These are phyloP conservation scores for Polydesmus complanatus DNA, from an alignment of 2,888 invertebrate genomes.

Conservation along the genomic window DNA sequence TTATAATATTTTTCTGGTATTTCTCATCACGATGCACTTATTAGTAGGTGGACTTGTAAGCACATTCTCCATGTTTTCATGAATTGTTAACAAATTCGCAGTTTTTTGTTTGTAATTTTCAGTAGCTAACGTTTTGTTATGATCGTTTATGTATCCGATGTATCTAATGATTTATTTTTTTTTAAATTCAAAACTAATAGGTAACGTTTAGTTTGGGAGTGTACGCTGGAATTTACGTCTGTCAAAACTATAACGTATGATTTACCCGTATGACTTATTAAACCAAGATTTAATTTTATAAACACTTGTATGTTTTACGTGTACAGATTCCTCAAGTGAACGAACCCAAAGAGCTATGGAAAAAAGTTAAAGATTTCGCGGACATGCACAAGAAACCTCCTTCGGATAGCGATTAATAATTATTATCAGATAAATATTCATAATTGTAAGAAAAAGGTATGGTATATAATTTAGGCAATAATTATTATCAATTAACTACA, in stretches of 20 bases:
- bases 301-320: conserved; percentile 27
- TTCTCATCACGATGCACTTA: conserved; percentile 26
- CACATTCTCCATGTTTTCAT: conserved; percentile 10
- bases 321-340: conserved; percentile 76
- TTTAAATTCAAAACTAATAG: conserved; percentile 42
- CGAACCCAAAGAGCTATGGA: conserved; percentile 57
- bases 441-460: too few species aligned
- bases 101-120: background rate
- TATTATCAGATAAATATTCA: too few species aligned
- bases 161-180: background rate
- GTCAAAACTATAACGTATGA: conserved; percentile 60
- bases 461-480: too few species aligned
- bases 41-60: conserved; percentile 28
- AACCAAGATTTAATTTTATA: background rate
- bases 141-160: too few species aligned
- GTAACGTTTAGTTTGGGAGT: conserved; percentile 51
- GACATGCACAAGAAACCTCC: conserved; percentile 32
- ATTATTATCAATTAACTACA: too few species aligned
- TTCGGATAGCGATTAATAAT: conserved; percentile 2
- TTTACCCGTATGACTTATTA: conserved; percentile 10
- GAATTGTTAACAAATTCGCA: background rate
- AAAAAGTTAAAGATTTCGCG: conserved; percentile 52
- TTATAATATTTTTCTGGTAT: conserved; percentile 25
- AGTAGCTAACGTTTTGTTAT: background rate
- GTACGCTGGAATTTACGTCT: conserved; percentile 56